Base-by-base conservation (phyloP, 2,888 invertebrate species). In the Nowickia ferox region DNA sequence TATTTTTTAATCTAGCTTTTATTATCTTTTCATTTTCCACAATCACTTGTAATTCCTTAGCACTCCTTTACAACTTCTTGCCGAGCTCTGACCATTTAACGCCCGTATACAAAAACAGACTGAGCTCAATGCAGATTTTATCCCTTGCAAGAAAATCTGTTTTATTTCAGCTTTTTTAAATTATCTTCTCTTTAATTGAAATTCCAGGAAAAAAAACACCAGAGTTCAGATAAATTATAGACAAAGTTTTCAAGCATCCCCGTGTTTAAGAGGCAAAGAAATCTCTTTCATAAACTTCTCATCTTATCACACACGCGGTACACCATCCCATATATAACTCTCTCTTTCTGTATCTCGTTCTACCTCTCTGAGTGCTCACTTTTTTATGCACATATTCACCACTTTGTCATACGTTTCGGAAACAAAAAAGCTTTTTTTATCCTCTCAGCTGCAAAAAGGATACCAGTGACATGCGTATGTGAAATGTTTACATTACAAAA, bases 51-150 rank as follows among this genome's bases (percentile, higher is more conserved):
- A 51, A 72, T 48, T 74, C 30, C 59, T 79, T 51, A 40, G 55
- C 55, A 81, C 69, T 22, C 61, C 68, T 72, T 71, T 74, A n/a
- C 55, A 40, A 30, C 30, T 77, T 80, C 53, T 59, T 61, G 48
- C 89, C 89, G 87, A 84, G 86, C 88, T 90, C 88, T 91, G 91
- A 92, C 92, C 92, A 91, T 91, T 91, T 92, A 89, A 92, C 92
- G 93, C 93, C 92, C 92, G 92, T 91, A 90, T 90, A 88, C 90
- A 90, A 92, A 91, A 91, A 92, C 91, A 92, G 92, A 92, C 92
- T 92, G 91, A 91, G 90, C 90, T 88, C 88, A 88, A 87, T 88
- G 88, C 88, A 90, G 90, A 90, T 91, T 91, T 42, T 91, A 90
- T 92, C 90, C 91, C 89, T 88, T 89, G 89, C 88, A 90, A 90